Evolutionary conservation across 2,113 vertebrate genomes (phyloP).

Genomic region (Arvicanthis niloticus): DNA sequence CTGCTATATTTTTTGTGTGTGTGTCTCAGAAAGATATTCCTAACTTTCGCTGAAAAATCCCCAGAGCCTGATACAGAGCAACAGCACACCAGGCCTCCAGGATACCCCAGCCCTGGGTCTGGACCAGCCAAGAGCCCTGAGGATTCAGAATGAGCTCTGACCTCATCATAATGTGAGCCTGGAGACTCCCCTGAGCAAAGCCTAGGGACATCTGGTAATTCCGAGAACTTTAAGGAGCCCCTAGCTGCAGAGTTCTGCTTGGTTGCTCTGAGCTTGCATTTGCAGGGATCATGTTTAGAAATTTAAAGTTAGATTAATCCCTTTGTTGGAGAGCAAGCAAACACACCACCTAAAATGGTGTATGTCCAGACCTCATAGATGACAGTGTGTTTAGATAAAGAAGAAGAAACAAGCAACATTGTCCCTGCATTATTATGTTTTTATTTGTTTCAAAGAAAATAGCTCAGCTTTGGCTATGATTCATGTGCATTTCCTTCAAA

Average conservation of each 20-base stretch:
- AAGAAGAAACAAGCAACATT: neutral
- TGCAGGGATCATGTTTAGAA: slow-evolving; percentile 56
- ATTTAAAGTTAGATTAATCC: slow-evolving; percentile 24
- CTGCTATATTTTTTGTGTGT: neutral
- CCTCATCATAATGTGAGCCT: neutral
- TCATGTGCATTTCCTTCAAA: slow-evolving; percentile 36
- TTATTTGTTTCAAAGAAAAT: slow-evolving; percentile 31
- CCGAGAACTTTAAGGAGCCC: neutral
- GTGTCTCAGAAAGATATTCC: slow-evolving; percentile 34
- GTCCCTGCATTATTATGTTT: neutral
- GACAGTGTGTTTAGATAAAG: neutral
- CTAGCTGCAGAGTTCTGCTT: slow-evolving; percentile 20
- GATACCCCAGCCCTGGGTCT: neutral
- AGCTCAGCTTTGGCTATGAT: neutral
- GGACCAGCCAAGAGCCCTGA: neutral
- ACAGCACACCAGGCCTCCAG: accelerated
- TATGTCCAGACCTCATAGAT: neutral
- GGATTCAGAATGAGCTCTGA: neutral
- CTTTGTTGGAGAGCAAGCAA: neutral
- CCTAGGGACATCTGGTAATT: neutral
- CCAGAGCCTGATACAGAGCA: neutral
- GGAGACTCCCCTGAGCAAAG: neutral
- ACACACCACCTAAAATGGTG: neutral
- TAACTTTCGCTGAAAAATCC: neutral
- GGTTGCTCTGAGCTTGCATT: slow-evolving; percentile 19